Percentiles rank a stretch among this genome's conserved stretches.
These are phyloP conservation scores for Thunnus thynnus DNA, from an alignment of 2,113 vertebrate species.

Conservation along the genomic window DNA sequence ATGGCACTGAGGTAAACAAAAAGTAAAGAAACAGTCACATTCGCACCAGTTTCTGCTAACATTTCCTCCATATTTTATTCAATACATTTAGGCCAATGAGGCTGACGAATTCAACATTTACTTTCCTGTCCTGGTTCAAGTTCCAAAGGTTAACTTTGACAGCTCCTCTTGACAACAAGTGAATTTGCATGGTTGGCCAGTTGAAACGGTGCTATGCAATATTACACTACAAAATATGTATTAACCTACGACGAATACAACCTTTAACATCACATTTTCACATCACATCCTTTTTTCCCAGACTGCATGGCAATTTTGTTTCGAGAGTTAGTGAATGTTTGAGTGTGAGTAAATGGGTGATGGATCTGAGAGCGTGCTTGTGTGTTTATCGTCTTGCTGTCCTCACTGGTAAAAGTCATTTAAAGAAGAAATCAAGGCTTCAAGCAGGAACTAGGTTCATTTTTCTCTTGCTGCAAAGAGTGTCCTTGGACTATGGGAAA, in stretches of 20 bases:
- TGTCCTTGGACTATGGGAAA: not conserved
- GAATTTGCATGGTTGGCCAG: not conserved
- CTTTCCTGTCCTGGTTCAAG: not conserved
- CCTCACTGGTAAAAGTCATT: not conserved
- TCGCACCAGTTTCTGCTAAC: not conserved
- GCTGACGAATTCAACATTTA: not conserved
- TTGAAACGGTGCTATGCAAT: no score
- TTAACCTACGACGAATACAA: not conserved
- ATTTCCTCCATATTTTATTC: not conserved
- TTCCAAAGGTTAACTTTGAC: not conserved
- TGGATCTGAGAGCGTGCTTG: not conserved
- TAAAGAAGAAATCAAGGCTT: slow-evolving; percentile 8
- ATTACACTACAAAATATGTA: not conserved
- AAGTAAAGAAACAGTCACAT: slow-evolving; percentile 13
- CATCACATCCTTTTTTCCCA: not conserved
- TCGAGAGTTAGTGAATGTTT: slow-evolving; percentile 2
- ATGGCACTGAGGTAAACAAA: slow-evolving; percentile 85
- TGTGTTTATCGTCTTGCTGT: slow-evolving; percentile 13
- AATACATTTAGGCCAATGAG: not conserved
- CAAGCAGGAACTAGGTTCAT: not conserved
- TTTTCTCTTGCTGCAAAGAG: not conserved
- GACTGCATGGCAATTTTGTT: not conserved
- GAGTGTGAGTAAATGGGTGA: not conserved
- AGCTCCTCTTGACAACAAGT: not conserved
- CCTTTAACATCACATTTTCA: not conserved